Base-by-base conservation (phyloP, 2,797 vertebrate genomes). In the Lophotriccus pileatus region DNA sequence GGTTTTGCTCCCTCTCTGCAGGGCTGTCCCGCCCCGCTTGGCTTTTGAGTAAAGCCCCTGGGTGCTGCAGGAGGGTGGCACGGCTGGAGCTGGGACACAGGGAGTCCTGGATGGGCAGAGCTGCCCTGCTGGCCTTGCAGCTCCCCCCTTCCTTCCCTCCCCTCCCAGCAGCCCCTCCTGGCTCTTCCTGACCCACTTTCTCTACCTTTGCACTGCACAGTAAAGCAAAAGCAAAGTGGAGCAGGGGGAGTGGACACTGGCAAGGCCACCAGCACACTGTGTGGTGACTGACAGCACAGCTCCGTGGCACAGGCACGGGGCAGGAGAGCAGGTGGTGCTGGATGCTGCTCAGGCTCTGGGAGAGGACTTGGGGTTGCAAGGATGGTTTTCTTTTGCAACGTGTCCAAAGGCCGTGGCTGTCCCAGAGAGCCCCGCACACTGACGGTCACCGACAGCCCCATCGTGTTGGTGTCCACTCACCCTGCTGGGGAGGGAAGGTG, bases 61-160 rank as follows among this genome's bases (percentile, higher is more conserved):
- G 27, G 59, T 53, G 82, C 84, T 75, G 64, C n/a, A 3, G 43
- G 68, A 0, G 13, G 44, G 50, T 66, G 79, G 69, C 70, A 37
- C 0, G 0, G 34, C 4, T 7, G 53, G 28, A 69, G 50, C 7
- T 1, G 53, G 41, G 46, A 21, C 1, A 2, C 1, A 0, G 56
- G 0, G 4, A 62, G 52, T 21, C 20, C 36, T 0, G 14, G 6
- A 2, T 6, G 63, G 67, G 63, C 56, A 28, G 32, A 1, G 2
- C 43, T 70, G 78, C 23, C 52, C 73, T 17, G 59, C 27, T 64
- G 89, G 89, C 72, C 69, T 46, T 12, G n/a, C 78, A 63, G 60
- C 37, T 81, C 75, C 25, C 3, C 28, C 37, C 15, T 39, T 60
- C 59, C 7, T 5, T 56, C 8, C 24, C 14, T 68, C 23, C 50